Evolutionary conservation across 2,888 invertebrate genomes (phyloP), one percentile per base, ranked within the genome.

Genomic region (Coelinius sp.): DNA sequence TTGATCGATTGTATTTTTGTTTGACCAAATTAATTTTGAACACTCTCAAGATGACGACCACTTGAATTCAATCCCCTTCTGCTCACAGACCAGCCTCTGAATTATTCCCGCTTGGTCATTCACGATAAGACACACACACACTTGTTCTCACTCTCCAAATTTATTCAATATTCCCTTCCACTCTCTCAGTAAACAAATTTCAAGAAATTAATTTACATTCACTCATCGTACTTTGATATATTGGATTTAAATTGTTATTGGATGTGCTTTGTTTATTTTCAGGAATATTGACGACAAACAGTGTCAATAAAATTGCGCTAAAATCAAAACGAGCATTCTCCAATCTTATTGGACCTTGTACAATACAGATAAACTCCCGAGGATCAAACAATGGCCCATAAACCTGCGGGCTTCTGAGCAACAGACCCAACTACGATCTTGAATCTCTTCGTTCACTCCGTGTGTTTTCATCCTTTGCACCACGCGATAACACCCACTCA

Each of bases 1-100:
- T 78, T 81, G 82, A 82, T 82, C 82, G 82, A 82, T 82, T 79
- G 80, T 78, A 78, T 78, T 82, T 82, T 22, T 77, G 79, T 79
- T 79, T 76, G 79, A 76, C 75, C 75, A 80, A 81, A 82, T 82
- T 81, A 81, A 82, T 82, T 82, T 82, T 78, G 77, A 78, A 80
- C 77, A 77, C 78, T 76, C 70, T 72, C 73, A 71, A 56, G 75
- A 72, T 69, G 75, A 73, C 22, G 56, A 56, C 56, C 56, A 56
- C 56, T 56, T 31, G 31, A 31, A 20, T 56, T 56, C 14, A 68
- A 52, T 27, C 17, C 31, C 53, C 25, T 31, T 31, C 56, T 17
- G 5, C 22, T 41, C 38, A 24, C 62, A 38, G 20, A 38, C 20
- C 22, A 62, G 10, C 8, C 27, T n/a, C 56, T n/a, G 56, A 31